These are phyloP conservation scores for Delia radicum DNA, from an alignment of 1,140 invertebrate genomes.

Conservation along the genomic window DNA sequence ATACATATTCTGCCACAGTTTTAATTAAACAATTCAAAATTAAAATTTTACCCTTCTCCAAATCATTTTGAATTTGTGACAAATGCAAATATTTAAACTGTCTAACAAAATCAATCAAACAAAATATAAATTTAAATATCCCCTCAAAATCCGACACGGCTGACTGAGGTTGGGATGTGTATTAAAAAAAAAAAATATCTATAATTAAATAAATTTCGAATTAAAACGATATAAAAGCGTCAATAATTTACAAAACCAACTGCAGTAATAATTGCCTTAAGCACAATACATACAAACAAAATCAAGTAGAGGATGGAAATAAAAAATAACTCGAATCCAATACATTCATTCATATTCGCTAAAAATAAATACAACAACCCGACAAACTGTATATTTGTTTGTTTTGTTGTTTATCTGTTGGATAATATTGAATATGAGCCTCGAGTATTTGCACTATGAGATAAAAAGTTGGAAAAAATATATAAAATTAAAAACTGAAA, in stretches of 20 bases:
- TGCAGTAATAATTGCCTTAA: constrained; percentile 15
- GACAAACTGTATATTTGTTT: not conserved
- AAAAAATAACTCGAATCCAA: not conserved
- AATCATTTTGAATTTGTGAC: too few relatives aligned
- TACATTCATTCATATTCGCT: not conserved
- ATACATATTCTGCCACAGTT: too few relatives aligned
- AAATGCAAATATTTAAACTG: not conserved
- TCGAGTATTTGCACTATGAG: not conserved
- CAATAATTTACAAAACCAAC: constrained; percentile 19
- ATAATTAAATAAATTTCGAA: constrained; percentile 12
- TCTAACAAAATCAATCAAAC: not conserved
- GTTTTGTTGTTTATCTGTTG: not conserved
- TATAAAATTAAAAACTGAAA: not conserved
- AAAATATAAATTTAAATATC: not conserved
- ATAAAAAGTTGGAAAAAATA: not conserved
- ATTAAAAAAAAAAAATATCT: not conserved
- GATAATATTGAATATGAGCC: constrained; percentile 19
- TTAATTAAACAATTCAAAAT: too few relatives aligned
- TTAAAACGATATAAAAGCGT: constrained; percentile 18
- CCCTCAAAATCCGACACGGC: too few relatives aligned
- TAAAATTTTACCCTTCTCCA: too few relatives aligned
- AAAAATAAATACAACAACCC: not conserved
- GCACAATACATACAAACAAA: not conserved
- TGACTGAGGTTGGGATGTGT: not conserved
- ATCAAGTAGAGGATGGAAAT: too few relatives aligned